A percentile compares a stretch with the other conserved stretches of the same genome.
phyloP scores from a whole-genome alignment of 2,113 vertebrate species.

The Mesitornis unicolor region DNA sequence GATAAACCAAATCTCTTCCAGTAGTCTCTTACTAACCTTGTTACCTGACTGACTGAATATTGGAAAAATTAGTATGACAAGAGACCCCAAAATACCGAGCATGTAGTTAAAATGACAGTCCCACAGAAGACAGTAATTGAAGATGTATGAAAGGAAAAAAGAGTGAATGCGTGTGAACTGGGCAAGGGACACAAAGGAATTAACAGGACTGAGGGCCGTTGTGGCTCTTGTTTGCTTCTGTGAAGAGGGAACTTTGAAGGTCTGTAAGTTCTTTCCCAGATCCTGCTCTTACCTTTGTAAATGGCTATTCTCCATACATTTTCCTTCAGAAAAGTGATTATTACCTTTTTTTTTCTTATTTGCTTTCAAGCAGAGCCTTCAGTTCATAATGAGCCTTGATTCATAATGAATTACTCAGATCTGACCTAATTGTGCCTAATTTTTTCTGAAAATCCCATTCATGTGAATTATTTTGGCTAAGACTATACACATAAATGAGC shows the following conservation, averaged over 20 bases:
- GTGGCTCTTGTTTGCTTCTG: background rate
- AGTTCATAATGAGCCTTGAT: background rate
- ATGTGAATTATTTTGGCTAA: background rate
- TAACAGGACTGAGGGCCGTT: background rate
- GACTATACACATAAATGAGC: background rate
- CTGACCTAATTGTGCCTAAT: background rate
- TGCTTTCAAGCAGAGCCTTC: background rate
- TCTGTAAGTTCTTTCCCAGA: background rate
- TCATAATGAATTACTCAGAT: background rate
- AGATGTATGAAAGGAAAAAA: background rate
- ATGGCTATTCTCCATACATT: background rate
- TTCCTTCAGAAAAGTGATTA: background rate
- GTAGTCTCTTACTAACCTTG: background rate
- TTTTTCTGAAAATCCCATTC: background rate
- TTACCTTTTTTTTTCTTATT: background rate
- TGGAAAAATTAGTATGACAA: conserved; percentile 15
- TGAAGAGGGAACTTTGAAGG: background rate
- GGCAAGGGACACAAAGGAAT: background rate
- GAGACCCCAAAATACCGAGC: background rate
- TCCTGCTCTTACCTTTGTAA: background rate
- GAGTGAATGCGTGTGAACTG: background rate
- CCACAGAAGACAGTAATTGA: background rate
- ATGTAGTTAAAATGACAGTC: background rate
- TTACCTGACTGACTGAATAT: conserved; percentile 3
- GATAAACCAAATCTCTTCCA: background rate